These are phyloP conservation scores for Cyclopterus lumpus DNA, from an alignment of 2,797 vertebrate genomes.

Conservation along the genomic window DNA sequence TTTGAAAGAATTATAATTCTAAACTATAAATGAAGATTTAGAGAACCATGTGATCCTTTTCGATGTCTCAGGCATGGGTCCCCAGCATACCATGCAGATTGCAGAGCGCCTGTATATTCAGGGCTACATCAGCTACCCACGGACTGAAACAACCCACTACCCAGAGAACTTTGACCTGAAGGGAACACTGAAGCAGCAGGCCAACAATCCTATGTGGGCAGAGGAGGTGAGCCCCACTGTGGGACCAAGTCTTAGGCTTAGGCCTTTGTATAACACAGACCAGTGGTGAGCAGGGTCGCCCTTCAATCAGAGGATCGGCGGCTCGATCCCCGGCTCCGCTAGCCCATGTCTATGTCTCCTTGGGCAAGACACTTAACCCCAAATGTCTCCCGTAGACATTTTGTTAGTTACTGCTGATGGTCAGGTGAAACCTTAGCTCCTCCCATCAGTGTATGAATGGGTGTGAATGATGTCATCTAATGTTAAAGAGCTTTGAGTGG, in stretches of 20 bases:
- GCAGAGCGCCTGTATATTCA: conserved; percentile 97
- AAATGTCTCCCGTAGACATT: too few species aligned
- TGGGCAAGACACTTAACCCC: too few species aligned
- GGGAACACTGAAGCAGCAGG: conserved; percentile 91
- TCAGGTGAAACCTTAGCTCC: too few species aligned
- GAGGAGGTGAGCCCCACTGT: conserved; percentile 85
- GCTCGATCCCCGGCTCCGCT: too few species aligned
- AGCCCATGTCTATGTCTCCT: too few species aligned
- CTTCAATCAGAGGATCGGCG: too few species aligned
- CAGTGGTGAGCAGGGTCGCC: too few species aligned
- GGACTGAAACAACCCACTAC: conserved; percentile 98
- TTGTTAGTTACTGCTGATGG: too few species aligned
- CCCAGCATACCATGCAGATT: conserved; percentile 96
- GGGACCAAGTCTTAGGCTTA: neutral
- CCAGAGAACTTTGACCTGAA: conserved; percentile 97
- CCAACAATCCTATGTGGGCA: conserved; percentile 90
- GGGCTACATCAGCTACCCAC: conserved; percentile 98
- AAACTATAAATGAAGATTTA: too few species aligned
- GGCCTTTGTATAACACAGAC: neutral
- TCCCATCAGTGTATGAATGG: too few species aligned
- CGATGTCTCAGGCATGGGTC: conserved; percentile 90
- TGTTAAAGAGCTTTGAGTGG: too few species aligned
- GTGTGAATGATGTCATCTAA: too few species aligned
- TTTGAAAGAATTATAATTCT: neutral
- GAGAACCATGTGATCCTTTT: neutral